phyloP scores from a whole-genome alignment of 2,113 vertebrate genomes.

The Ciconia maguari region DNA sequence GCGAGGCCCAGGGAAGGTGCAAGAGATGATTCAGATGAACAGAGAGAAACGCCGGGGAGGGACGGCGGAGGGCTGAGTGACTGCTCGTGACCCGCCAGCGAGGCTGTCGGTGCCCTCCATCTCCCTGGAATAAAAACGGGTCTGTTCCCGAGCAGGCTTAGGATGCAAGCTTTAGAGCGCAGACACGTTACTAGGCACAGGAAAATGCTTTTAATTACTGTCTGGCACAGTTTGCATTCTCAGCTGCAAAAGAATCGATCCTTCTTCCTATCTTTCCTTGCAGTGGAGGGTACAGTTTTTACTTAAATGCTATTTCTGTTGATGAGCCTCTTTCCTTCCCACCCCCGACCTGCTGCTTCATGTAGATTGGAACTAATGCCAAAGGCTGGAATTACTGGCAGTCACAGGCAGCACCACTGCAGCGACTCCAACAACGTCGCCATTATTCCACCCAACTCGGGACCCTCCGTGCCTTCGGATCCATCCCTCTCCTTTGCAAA shows the following conservation, averaged over 20 bases:
- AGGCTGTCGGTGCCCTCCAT: background rate
- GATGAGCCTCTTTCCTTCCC: background rate
- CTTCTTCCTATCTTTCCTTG: background rate
- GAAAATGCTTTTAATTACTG: background rate
- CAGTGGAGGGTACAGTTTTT: background rate
- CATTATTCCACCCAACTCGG: no score
- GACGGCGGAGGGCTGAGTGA: background rate
- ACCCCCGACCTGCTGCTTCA: background rate
- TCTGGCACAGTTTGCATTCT: constrained; percentile 14
- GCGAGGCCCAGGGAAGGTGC: background rate
- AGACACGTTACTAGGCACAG: background rate
- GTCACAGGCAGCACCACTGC: background rate
- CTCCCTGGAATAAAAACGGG: background rate
- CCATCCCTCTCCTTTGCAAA: background rate
- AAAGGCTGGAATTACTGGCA: background rate
- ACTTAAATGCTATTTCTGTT: background rate
- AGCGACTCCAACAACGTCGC: background rate
- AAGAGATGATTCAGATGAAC: background rate
- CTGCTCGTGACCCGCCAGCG: background rate
- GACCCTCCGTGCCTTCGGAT: background rate
- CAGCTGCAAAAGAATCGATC: constrained; percentile 12
- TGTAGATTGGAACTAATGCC: background rate
- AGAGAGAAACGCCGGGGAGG: background rate
- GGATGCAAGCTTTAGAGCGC: background rate
- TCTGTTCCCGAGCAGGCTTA: background rate